These are phyloP conservation scores for Diplodus sargus DNA, from an alignment of 2,797 vertebrate genomes.

Conservation along the genomic window DNA sequence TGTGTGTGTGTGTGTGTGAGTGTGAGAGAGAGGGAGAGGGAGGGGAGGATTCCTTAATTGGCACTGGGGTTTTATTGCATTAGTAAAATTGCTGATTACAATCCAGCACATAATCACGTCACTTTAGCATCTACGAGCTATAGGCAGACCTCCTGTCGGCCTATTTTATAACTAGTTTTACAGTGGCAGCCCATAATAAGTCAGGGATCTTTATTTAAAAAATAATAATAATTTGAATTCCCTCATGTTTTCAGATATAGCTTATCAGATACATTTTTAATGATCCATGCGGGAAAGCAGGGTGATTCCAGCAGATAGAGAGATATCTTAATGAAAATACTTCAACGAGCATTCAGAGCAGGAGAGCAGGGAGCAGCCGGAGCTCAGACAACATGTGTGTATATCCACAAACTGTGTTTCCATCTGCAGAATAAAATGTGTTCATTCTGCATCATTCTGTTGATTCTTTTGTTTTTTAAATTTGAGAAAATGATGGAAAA, in stretches of 20 bases:
- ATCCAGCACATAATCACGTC: conserved; percentile 54
- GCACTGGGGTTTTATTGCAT: conserved; percentile 70
- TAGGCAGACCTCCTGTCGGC: conserved; percentile 40
- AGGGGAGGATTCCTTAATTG: conserved; percentile 56
- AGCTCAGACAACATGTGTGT: background rate
- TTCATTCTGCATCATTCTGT: no score
- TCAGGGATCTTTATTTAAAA: conserved; percentile 56
- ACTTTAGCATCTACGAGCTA: conserved; percentile 41
- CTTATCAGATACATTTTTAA: conserved; percentile 48
- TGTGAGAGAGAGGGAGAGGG: background rate
- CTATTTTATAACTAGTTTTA: conserved; percentile 36
- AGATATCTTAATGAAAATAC: conserved; percentile 32
- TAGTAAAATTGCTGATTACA: conserved; percentile 74
- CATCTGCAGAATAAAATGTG: background rate
- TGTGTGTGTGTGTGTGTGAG: conserved; percentile 16
- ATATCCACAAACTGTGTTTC: background rate
- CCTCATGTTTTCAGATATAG: conserved; percentile 33
- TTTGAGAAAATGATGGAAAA: no score
- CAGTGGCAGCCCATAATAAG: conserved; percentile 33
- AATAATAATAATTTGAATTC: conserved; percentile 41
- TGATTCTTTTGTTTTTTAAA: no score
- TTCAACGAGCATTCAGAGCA: conserved; percentile 2
- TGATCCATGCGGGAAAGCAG: conserved; percentile 42
- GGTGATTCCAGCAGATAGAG: conserved; percentile 30
- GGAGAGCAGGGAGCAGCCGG: background rate